phyloP scores from a whole-genome alignment of 1,140 invertebrate genomes.

The Diuraphis noxia region DNA sequence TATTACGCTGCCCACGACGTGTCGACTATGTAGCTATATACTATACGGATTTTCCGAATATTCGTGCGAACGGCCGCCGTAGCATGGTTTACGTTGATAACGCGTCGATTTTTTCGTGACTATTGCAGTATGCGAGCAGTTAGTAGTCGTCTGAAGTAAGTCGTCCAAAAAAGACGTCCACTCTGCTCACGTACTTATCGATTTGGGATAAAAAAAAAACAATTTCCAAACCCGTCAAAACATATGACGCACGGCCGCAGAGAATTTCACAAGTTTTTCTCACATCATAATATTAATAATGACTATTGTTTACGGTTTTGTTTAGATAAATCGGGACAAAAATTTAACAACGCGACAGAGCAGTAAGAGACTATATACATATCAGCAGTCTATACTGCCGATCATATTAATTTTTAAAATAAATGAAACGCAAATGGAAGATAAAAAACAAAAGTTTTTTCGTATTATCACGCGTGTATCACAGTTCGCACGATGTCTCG shows the following conservation, averaged over 20 bases:
- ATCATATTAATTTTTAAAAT: background rate
- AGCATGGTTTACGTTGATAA: background rate
- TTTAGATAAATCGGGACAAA: background rate
- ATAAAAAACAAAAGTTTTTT: background rate
- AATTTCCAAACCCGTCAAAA: constrained; percentile 7
- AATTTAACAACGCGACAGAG: background rate
- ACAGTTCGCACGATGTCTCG: no score
- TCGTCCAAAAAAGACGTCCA: background rate
- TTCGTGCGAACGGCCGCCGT: background rate
- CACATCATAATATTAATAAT: background rate
- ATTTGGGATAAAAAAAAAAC: background rate
- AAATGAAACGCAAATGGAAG: background rate
- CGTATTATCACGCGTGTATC: background rate
- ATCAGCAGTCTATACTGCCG: background rate
- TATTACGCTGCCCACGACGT: background rate
- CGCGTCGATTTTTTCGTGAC: background rate
- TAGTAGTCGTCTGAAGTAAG: no score
- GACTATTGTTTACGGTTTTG: background rate
- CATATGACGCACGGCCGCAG: background rate
- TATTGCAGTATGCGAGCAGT: background rate
- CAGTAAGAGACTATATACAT: background rate
- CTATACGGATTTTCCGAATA: background rate
- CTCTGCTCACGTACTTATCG: background rate
- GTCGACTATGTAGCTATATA: background rate
- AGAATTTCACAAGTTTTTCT: background rate